Base-by-base conservation (phyloP, 2,888 invertebrate species). In the Lycophotia porphyrea region DNA sequence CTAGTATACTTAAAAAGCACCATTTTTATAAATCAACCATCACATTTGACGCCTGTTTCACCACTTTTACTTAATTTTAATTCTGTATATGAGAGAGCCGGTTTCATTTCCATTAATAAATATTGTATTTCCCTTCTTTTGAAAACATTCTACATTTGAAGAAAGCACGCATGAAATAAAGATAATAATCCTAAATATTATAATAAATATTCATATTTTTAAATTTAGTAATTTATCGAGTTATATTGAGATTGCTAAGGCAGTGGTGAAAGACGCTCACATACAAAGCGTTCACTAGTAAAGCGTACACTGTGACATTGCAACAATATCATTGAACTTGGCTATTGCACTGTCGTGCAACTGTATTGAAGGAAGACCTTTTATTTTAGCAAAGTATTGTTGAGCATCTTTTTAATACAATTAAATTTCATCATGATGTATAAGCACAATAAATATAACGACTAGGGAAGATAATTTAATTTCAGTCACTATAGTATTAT, bases 1-100 rank as follows among this genome's bases (percentile, higher is more conserved):
- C 55, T 76, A 76, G 36, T 79, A 83, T 81, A 79, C 39, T 81
- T 31, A 77, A 87, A 82, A 88, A 89, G 89, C 89, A 89, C 89
- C 89, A 87, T 87, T 84, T 81, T 81, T 64, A 73, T 18, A 84
- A 86, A 81, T 74, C 67, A 84, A 77, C 58, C 78, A 73, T 87
- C 81, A 82, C 81, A 77, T 76, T 69, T 55, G 55, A 60, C 42
- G 63, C 68, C 36, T 82, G 76, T 73, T 80, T 78, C 83, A 85
- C 74, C 83, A 85, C 77, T 68, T 85, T 71, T 74, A 36, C 34
- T 68, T 65, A 36, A 34, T 71, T 76, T 76, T 39, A 49, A 58
- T n/a, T n/a, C n/a, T n/a, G n/a, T n/a, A n/a, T n/a, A n/a, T n/a
- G n/a, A n/a, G 31, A 24, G 73, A 63, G 4, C 31, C 15, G 2